A percentile compares a stretch with the other conserved stretches of the same genome.
Conservation (phyloP, 2,888 invertebrate genomes). For the Agriopis aurantiaria region DNA sequence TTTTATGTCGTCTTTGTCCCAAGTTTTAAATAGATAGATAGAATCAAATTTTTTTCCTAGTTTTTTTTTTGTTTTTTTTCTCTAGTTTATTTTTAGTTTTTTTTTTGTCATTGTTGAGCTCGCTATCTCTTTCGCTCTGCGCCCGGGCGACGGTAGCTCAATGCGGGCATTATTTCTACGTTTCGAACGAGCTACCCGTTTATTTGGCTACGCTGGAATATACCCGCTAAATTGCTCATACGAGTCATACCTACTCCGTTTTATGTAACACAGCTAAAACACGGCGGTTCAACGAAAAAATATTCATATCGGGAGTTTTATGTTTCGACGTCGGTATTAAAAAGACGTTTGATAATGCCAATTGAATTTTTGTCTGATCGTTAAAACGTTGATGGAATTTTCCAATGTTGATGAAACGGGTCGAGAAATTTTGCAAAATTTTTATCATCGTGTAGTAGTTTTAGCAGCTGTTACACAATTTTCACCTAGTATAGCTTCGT, state of each 20-base stretch:
- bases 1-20: too few species aligned
- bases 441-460: too few species aligned
- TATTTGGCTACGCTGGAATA: conserved; percentile 25
- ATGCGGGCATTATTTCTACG: conserved; percentile 41
- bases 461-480: too few species aligned
- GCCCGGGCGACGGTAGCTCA: conserved; percentile 7
- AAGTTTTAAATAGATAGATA: too few species aligned
- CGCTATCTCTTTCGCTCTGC: conserved; percentile 6
- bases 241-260: conserved; percentile 27
- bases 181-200: conserved; percentile 23
- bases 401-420: not conserved
- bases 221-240: conserved; percentile 40
- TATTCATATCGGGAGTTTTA: not conserved
- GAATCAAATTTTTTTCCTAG: too few species aligned
- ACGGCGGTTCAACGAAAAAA: conserved; percentile 3
- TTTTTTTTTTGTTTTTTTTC: too few species aligned
- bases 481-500: too few species aligned
- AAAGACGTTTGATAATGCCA: not conserved
- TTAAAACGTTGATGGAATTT: not conserved
- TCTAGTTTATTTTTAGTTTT: too few species aligned
- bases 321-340: not conserved
- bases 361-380: not conserved
- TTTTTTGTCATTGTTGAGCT: too few species aligned
- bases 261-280: conserved; percentile 24
- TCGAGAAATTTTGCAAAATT: too few species aligned